Evolutionary conservation across 2,888 invertebrate genomes (phyloP), one percentile per base, ranked within the genome.

Genomic region (Diarsia brunnea): DNA sequence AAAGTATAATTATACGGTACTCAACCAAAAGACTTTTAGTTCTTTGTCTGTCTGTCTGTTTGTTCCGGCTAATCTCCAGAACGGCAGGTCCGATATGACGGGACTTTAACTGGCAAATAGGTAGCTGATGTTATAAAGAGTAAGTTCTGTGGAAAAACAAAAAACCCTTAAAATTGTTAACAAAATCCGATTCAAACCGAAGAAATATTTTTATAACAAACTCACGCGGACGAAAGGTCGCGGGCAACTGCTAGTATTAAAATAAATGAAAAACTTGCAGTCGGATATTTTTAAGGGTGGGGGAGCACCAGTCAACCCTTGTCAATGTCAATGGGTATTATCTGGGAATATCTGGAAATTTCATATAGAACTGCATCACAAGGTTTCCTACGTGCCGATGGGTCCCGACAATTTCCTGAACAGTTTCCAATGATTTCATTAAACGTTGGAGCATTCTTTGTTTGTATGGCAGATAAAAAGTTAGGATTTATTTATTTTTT

Each of bases 311-410:
- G 91, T 90, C 93, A 91, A 95, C 95, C 95, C 95, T 92, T 93
- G 94, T 96, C 95, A 95, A 90, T 93, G 95, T 96, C 95, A 94
- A 73, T 85, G 88, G 90, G 92, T 89, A 95, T 95, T 95, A 95
- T 94, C 93, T 89, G 92, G 88, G 90, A 92, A 92, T 95, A 95
- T 94, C 93, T 90, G 91, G 87, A 90, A 92, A 92, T 93, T 93
- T 93, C 91, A 93, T 94, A 94, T 93, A 92, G 92, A 93, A 94
- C 92, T 95, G 94, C 94, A 94, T 88, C 88, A 84, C 81, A 84
- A 27, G 83, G 73, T 77, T 53, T 12, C 27, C 86, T 90, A 86
- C 88, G 89, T 88, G 88, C 84, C 78, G 75, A 81, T 75, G 66
- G 74, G 78, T 55, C 81, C 73, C 78, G 81, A 74, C 69, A 73